Evolutionary conservation across 1,140 invertebrate genomes (phyloP), one percentile per base, ranked within the genome.

Genomic region (Battus philenor): DNA sequence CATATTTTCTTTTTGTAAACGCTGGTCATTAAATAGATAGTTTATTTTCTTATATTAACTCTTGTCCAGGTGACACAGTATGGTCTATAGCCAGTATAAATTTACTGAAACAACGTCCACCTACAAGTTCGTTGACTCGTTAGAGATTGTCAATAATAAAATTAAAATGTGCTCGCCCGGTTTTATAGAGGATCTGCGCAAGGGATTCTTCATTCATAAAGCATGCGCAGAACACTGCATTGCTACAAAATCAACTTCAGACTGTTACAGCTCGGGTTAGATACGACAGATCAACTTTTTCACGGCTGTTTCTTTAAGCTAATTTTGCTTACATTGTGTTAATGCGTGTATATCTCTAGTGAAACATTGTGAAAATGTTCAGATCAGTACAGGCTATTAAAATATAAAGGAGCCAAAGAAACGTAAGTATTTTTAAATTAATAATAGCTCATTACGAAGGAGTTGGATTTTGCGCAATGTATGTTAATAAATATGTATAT

Each of bases 221-320:
- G 76, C 75, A 79, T 82, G 78, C 78, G 78, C 78, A 82, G 62
- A 80, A 69, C 68, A 70, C 78, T 73, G 78, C 78, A 82, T 65
- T 82, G 75, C 78, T 76, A 78, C 78, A 82, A 80, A 80, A 71
- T 69, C 63, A 75, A 78, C 66, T 78, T 72, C 68, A 72, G 59
- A 68, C 57, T 55, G 61, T 71, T 67, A 51, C 44, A 44, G 49
- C 39, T 53, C 50, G 33, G 50, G 43, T 50, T 56, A 60, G 53
- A 61, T 61, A 70, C 61, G 53, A 62, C 55, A 62, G 54, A 64
- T 70, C 41, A 47, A 63, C 70, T 58, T 54, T 51, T 64, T 53
- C 47, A 70, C 60, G 59, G 52, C 54, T 59, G 54, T 44, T 50
- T 45, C 34, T 55, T 39, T 52, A 48, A 39, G 55, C 50, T 55